A percentile compares a stretch with the other conserved stretches of the same genome.
Conservation (phyloP, 2,888 invertebrate species). For the Euzophera pinguis region DNA sequence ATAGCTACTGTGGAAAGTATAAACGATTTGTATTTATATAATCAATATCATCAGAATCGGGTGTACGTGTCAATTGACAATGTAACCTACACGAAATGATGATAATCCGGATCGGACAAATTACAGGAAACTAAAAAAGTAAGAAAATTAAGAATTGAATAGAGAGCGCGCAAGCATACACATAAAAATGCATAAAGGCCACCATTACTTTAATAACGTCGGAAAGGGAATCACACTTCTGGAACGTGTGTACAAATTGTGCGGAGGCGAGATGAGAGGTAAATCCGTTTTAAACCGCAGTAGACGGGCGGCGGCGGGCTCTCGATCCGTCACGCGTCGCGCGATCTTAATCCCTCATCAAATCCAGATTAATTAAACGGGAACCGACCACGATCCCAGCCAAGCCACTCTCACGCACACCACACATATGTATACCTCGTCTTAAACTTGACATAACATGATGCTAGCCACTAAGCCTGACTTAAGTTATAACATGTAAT, state of each 20-base stretch:
- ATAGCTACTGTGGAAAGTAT: too few species aligned
- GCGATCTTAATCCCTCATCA: slow-evolving; percentile 74
- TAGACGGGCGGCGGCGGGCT: slow-evolving; percentile 52
- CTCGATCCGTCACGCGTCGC: slow-evolving; percentile 74
- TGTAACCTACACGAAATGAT: too few species aligned
- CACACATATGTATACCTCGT: slow-evolving; percentile 16
- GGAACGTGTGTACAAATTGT: slow-evolving; percentile 65
- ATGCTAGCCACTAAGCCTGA: slow-evolving; percentile 6
- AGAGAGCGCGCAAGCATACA: neutral
- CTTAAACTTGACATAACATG: slow-evolving; percentile 16
- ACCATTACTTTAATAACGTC: slow-evolving; percentile 30
- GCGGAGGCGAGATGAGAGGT: slow-evolving; percentile 60
- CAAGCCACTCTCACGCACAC: slow-evolving; percentile 49
- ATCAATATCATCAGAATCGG: too few species aligned
- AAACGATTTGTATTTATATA: too few species aligned
- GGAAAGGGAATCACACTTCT: slow-evolving; percentile 42
- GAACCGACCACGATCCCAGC: slow-evolving; percentile 57
- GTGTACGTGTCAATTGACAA: too few species aligned
- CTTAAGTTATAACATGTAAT: neutral
- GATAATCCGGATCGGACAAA: too few species aligned
- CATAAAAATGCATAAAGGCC: slow-evolving; percentile 5
- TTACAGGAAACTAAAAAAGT: too few species aligned
- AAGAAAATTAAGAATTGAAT: neutral
- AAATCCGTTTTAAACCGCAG: slow-evolving; percentile 71
- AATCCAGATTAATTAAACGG: slow-evolving; percentile 76